These are phyloP conservation scores for Monochamus saltuarius DNA, from an alignment of 1,140 invertebrate species.

Conservation along the genomic window DNA sequence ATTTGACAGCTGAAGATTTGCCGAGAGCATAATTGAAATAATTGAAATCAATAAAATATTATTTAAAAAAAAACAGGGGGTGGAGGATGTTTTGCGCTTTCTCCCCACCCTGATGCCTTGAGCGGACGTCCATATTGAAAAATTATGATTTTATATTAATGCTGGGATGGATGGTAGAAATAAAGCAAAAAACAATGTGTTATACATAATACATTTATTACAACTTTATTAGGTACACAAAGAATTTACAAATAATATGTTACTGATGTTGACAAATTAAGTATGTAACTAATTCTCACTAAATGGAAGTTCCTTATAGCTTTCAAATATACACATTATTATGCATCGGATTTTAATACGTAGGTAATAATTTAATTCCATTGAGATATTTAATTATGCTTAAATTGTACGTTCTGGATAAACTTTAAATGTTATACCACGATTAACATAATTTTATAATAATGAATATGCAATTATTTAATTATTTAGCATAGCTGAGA, in stretches of 20 bases:
- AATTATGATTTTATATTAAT: too few relatives aligned
- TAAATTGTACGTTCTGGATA: background rate
- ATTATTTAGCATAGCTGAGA: slow-evolving; percentile 23
- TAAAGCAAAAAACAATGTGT: too few relatives aligned
- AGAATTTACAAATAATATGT: slow-evolving; percentile 41
- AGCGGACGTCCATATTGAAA: too few relatives aligned
- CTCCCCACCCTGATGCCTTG: too few relatives aligned
- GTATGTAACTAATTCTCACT: slow-evolving; percentile 23
- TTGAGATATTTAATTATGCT: background rate
- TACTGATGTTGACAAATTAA: slow-evolving; percentile 18
- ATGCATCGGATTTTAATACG: background rate
- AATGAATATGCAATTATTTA: slow-evolving; percentile 14
- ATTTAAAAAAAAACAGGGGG: too few relatives aligned
- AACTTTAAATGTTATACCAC: slow-evolving; percentile 1
- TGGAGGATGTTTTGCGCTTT: too few relatives aligned
- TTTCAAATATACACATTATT: slow-evolving; percentile 17
- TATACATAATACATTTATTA: background rate
- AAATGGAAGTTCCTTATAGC: slow-evolving; percentile 12
- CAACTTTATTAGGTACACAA: slow-evolving; percentile 45
- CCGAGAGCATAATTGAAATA: too few relatives aligned
- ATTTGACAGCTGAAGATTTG: too few relatives aligned
- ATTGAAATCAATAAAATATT: too few relatives aligned
- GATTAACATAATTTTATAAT: slow-evolving; percentile 12
- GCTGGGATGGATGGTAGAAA: too few relatives aligned
- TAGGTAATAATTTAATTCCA: slow-evolving; percentile 13